Evolutionary conservation across 1,140 invertebrate genomes (phyloP).

Genomic region (Camponotus vicinus): DNA sequence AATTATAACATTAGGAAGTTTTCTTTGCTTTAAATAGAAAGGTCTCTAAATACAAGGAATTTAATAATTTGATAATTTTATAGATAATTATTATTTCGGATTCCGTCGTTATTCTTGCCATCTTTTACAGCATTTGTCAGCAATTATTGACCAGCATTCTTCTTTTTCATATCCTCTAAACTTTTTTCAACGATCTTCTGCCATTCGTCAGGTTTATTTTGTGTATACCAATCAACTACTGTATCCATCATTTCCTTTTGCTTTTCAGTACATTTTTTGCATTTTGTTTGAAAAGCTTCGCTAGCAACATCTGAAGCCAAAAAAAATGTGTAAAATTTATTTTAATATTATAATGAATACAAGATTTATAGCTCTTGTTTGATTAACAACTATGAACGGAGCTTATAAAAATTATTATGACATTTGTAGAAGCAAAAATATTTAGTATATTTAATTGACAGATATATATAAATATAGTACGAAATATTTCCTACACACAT

Average conservation of each 20-base stretch:
- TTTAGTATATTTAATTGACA: background rate
- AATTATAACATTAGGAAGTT: too few species aligned
- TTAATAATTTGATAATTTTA: too few species aligned
- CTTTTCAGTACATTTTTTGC: constrained; percentile 67
- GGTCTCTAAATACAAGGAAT: too few species aligned
- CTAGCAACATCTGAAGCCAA: constrained; percentile 45
- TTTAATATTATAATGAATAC: background rate
- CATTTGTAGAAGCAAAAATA: background rate
- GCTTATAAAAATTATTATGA: background rate
- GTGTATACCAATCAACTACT: constrained; percentile 57
- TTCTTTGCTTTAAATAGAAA: too few species aligned
- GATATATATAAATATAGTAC: background rate
- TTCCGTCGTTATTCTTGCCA: background rate
- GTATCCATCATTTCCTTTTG: constrained; percentile 56
- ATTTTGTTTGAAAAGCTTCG: constrained; percentile 68
- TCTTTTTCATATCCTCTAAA: constrained; percentile 26
- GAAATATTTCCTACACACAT: background rate
- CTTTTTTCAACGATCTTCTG: constrained; percentile 37
- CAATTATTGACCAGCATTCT: background rate
- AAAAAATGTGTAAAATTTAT: background rate
- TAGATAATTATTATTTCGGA: background rate
- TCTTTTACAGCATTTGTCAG: background rate
- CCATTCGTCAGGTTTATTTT: constrained; percentile 64
- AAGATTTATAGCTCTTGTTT: background rate
- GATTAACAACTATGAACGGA: background rate